Evolutionary conservation across 2,113 vertebrate genomes (phyloP).

Genomic region (Murina feae): DNA sequence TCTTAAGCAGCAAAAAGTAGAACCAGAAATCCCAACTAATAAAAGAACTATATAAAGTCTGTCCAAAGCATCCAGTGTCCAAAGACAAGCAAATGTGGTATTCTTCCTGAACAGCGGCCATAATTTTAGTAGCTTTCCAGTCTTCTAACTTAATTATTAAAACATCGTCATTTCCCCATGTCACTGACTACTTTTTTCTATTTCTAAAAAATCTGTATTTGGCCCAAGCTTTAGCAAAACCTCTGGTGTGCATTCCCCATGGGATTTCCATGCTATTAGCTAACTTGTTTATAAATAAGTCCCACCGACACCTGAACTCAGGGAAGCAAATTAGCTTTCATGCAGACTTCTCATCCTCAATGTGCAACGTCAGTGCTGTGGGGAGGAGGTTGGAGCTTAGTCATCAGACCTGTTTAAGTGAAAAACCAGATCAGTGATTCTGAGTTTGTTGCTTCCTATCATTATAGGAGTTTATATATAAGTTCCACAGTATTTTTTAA

Average conservation of each 20-base stretch:
- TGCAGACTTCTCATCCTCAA: background rate
- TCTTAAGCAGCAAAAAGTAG: background rate
- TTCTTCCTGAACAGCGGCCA: background rate
- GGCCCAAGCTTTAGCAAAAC: background rate
- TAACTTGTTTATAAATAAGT: constrained; percentile 37
- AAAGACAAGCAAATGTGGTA: background rate
- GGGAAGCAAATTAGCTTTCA: background rate
- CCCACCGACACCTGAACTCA: background rate
- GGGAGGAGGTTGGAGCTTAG: constrained; percentile 7
- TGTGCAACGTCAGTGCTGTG: background rate
- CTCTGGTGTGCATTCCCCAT: background rate
- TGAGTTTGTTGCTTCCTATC: constrained; percentile 47
- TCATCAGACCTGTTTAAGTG: constrained; percentile 11
- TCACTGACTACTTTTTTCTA: background rate
- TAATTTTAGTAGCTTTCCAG: background rate
- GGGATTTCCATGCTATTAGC: background rate
- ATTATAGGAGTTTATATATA: constrained; percentile 48
- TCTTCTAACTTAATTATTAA: background rate
- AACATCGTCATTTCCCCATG: background rate
- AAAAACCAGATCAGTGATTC: background rate
- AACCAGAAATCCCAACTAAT: background rate
- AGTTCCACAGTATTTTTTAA: constrained; percentile 61
- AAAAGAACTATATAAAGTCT: background rate
- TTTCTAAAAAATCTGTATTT: background rate
- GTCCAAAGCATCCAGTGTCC: background rate